Percentiles rank a stretch among this genome's conserved stretches.
Evolutionary conservation across 2,797 vertebrate genomes (phyloP).

Genomic region (Helicolenus hilgendorfi): DNA sequence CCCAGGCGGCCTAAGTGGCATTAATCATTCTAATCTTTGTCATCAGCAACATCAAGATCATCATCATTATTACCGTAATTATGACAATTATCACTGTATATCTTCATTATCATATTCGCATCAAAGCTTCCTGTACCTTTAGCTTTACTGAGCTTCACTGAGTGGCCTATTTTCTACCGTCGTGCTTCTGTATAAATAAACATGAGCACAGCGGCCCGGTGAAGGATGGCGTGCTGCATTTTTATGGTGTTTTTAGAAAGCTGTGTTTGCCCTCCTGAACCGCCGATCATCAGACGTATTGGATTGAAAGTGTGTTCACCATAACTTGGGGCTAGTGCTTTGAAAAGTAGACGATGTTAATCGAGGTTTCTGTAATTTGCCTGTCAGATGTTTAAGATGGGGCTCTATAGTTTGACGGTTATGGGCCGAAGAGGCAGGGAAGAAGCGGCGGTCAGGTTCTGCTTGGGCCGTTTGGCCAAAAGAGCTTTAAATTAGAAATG

Average conservation of each 20-base stretch:
- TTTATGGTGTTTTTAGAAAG: slow-evolving; percentile 41
- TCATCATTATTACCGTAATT: slow-evolving; percentile 54
- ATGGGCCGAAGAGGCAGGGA: neutral
- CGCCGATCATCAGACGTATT: neutral
- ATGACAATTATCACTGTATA: slow-evolving; percentile 46
- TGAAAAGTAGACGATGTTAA: slow-evolving; percentile 37
- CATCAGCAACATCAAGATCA: slow-evolving; percentile 53
- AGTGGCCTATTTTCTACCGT: neutral
- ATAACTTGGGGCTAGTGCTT: slow-evolving; percentile 24
- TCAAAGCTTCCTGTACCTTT: slow-evolving; percentile 16
- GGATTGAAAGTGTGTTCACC: slow-evolving; percentile 14
- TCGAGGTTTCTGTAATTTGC: slow-evolving; percentile 35
- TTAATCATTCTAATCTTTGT: slow-evolving; percentile 65
- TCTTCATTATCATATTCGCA: slow-evolving; percentile 44
- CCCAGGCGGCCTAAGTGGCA: slow-evolving; percentile 14
- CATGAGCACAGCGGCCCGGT: slow-evolving; percentile 36
- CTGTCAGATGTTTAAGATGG: slow-evolving; percentile 43
- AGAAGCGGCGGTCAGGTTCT: slow-evolving; percentile 37
- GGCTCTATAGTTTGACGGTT: slow-evolving; percentile 16
- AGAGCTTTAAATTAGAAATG: slow-evolving; percentile 77
- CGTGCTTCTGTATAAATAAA: slow-evolving; percentile 47
- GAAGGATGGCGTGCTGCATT: slow-evolving; percentile 15
- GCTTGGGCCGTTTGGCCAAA: slow-evolving; percentile 56
- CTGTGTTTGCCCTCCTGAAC: slow-evolving; percentile 44
- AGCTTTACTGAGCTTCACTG: neutral